Conservation (phyloP, 2,888 invertebrate species). For the Schizaphis graminum region DNA sequence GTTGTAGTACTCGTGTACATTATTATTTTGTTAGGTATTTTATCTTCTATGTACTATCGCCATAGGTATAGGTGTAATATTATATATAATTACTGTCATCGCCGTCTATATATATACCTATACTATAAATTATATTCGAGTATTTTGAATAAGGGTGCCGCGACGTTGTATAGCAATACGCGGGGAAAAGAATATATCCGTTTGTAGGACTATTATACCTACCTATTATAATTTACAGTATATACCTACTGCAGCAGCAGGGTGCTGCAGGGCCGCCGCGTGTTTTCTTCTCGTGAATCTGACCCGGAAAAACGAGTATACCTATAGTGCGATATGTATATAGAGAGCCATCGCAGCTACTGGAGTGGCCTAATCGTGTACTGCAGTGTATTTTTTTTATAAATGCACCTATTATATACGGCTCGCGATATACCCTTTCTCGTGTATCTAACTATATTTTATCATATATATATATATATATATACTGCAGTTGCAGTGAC, state of each 20-base stretch:
- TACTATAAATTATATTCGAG: background rate
- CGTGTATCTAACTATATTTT: background rate
- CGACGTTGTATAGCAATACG: background rate
- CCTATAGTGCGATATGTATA: too few relatives aligned
- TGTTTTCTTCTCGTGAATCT: background rate
- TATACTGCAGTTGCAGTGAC: background rate
- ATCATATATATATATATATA: background rate
- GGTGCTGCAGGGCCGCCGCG: background rate
- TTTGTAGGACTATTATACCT: background rate
- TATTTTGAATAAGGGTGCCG: too few relatives aligned
- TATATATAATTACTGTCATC: constrained; percentile 25
- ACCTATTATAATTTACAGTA: too few relatives aligned
- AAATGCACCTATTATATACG: background rate
- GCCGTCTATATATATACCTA: too few relatives aligned
- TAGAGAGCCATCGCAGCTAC: background rate
- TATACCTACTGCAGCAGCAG: background rate
- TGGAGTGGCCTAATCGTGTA: background rate
- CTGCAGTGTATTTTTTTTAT: background rate
- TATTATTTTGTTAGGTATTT: background rate
- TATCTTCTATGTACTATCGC: background rate
- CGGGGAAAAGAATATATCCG: background rate
- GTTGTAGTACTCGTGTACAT: background rate
- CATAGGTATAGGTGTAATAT: background rate
- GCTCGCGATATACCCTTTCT: background rate
- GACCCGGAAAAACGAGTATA: background rate